Percentiles rank a stretch among this genome's conserved stretches.
Evolutionary conservation across 1,140 invertebrate species (phyloP).

Genomic region (Pomacea maculata): DNA sequence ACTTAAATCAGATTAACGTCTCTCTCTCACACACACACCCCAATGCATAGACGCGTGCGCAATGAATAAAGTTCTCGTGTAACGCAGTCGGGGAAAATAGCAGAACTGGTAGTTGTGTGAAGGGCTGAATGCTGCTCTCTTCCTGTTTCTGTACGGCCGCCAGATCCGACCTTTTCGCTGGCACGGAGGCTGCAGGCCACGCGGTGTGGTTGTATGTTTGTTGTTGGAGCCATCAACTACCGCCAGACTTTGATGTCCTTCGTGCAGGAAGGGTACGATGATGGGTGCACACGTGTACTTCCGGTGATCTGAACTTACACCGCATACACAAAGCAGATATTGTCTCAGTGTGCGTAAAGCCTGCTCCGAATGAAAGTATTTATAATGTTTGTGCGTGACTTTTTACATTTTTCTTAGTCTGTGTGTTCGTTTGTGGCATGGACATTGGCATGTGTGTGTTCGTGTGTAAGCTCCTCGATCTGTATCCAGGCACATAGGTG

Average conservation of each 20-base stretch:
- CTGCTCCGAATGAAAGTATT: background rate
- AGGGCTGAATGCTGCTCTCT: background rate
- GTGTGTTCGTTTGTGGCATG: constrained; percentile 1
- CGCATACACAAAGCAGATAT: background rate
- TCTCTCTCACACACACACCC: background rate
- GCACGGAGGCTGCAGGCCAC: background rate
- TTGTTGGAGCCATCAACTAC: background rate
- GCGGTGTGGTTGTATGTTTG: background rate
- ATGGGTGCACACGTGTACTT: background rate
- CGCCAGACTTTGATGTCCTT: background rate
- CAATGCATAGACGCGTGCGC: background rate
- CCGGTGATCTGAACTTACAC: background rate
- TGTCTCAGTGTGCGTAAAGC: background rate
- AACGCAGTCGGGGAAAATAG: background rate
- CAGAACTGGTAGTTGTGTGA: background rate
- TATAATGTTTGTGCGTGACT: background rate
- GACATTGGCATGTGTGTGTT: background rate
- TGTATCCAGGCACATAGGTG: background rate
- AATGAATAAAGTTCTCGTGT: background rate
- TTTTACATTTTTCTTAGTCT: background rate
- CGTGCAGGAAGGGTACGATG: background rate
- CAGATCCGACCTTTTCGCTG: too few species aligned
- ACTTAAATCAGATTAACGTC: too few species aligned
- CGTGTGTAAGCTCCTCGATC: background rate
- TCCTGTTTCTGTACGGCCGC: background rate